Conservation (phyloP, 2,888 invertebrate genomes). For the Mesorhabditis spiculigera region DNA sequence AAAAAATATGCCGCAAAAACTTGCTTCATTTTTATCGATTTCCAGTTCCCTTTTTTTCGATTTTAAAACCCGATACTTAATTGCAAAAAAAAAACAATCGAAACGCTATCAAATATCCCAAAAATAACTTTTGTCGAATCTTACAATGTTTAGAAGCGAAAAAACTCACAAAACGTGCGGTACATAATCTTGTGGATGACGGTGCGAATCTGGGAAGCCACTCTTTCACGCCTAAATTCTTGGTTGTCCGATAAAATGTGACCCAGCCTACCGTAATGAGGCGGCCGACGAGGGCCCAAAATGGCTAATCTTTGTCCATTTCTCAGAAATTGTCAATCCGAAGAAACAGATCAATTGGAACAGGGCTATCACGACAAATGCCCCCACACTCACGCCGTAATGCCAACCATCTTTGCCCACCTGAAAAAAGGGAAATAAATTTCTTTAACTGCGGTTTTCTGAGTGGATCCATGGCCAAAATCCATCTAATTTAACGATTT, state of each 20-base stretch:
- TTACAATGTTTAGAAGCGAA: background rate
- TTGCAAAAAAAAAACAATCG: no score
- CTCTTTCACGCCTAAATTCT: slow-evolving; percentile 16
- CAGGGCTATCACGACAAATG: slow-evolving; percentile 42
- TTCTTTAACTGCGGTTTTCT: no score
- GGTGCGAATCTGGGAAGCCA: slow-evolving; percentile 24
- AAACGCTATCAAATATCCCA: background rate
- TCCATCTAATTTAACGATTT: no score
- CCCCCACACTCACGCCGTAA: slow-evolving; percentile 44
- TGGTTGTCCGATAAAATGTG: no score
- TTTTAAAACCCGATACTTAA: no score
- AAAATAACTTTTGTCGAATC: background rate
- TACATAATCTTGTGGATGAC: slow-evolving; percentile 34
- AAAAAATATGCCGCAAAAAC: no score
- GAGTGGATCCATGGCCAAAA: no score
- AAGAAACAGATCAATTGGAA: slow-evolving; percentile 52
- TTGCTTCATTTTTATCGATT: no score
- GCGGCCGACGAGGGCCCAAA: background rate
- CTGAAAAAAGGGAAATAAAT: background rate
- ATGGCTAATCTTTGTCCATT: slow-evolving; percentile 23
- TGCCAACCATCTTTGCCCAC: slow-evolving; percentile 45
- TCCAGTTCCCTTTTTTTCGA: no score
- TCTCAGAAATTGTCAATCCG: slow-evolving; percentile 48
- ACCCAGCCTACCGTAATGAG: background rate
- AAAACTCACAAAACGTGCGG: slow-evolving; percentile 29